A percentile compares a stretch with the other conserved stretches of the same genome.
These are phyloP conservation scores for Hirtodrosophila histrioides DNA, from an alignment of 2,888 invertebrate genomes.

Conservation along the genomic window DNA sequence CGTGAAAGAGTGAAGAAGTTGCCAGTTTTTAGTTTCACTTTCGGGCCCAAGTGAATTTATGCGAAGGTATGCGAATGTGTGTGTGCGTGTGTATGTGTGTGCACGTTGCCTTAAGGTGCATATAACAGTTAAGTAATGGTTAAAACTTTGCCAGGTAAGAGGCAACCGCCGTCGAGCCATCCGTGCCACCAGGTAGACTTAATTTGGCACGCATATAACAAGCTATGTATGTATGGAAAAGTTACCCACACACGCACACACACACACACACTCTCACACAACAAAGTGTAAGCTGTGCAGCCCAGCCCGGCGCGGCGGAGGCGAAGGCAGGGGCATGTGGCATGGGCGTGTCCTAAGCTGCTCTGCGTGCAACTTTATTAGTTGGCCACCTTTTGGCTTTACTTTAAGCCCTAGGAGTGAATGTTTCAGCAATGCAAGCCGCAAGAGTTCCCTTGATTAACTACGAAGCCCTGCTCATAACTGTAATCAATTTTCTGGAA, in stretches of 20 bases:
- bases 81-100: conserved; percentile 5
- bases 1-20: conserved; percentile 59
- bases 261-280: conserved; percentile 29
- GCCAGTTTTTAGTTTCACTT: conserved; percentile 74
- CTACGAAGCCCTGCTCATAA: conserved; percentile 38
- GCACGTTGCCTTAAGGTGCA: conserved; percentile 70
- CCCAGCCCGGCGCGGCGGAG: too few relatives aligned
- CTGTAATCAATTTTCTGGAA: conserved; percentile 66
- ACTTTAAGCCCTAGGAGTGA: conserved; percentile 45
- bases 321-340: neutral
- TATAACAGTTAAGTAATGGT: conserved; percentile 79
- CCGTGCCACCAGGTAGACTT: conserved; percentile 50
- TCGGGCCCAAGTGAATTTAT: conserved; percentile 78
- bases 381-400: conserved; percentile 67
- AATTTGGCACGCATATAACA: conserved; percentile 58
- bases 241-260: conserved; percentile 23
- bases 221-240: conserved; percentile 44
- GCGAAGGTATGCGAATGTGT: conserved; percentile 15
- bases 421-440: conserved; percentile 33
- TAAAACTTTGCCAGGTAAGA: conserved; percentile 60
- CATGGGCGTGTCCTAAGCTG: conserved; percentile 66
- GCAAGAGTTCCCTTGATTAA: conserved; percentile 35
- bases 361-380: conserved; percentile 68
- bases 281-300: conserved; percentile 66
- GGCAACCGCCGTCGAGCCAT: conserved; percentile 31